Conservation (phyloP, 2,797 vertebrate species). For the Gila robusta region DNA sequence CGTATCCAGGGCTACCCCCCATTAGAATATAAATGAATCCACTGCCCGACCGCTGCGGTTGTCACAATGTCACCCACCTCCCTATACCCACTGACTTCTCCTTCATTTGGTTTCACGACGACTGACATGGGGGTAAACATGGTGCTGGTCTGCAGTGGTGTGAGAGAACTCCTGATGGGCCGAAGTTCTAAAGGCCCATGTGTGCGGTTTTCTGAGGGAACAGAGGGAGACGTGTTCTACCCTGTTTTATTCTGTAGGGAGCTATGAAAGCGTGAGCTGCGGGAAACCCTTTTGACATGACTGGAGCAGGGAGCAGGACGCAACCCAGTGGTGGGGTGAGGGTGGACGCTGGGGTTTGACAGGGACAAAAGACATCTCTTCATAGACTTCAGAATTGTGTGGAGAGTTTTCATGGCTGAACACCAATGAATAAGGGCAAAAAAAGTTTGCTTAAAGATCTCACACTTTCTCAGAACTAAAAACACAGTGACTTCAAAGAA, state of each 20-base stretch:
- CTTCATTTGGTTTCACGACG: constrained; percentile 75
- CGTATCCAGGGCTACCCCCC: constrained; percentile 91
- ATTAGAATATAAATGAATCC: constrained; percentile 88
- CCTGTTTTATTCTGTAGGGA: constrained; percentile 59
- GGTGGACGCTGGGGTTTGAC: constrained; percentile 64
- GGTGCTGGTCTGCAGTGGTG: constrained; percentile 59
- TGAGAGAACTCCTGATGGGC: constrained; percentile 54
- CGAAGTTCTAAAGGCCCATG: constrained; percentile 53
- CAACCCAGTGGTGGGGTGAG: constrained; percentile 65
- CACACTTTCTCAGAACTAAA: constrained; percentile 7
- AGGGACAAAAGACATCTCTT: constrained; percentile 77
- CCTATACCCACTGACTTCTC: constrained; percentile 80
- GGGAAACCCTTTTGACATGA: constrained; percentile 74
- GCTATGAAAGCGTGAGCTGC: constrained; percentile 74
- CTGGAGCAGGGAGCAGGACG: constrained; percentile 68
- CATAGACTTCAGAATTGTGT: constrained; percentile 74
- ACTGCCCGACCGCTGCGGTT: constrained; percentile 67
- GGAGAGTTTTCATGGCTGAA: constrained; percentile 64
- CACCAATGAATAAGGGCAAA: constrained; percentile 32
- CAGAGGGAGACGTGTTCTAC: constrained; percentile 62
- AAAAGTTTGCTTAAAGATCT: constrained; percentile 13
- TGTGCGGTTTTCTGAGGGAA: constrained; percentile 56
- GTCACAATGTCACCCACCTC: constrained; percentile 75
- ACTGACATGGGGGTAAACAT: constrained; percentile 85
- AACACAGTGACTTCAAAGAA: constrained; percentile 37